A percentile compares a stretch with the other conserved stretches of the same genome.
Conservation (phyloP, 2,888 invertebrate genomes). For the Polyommatus icarus region DNA sequence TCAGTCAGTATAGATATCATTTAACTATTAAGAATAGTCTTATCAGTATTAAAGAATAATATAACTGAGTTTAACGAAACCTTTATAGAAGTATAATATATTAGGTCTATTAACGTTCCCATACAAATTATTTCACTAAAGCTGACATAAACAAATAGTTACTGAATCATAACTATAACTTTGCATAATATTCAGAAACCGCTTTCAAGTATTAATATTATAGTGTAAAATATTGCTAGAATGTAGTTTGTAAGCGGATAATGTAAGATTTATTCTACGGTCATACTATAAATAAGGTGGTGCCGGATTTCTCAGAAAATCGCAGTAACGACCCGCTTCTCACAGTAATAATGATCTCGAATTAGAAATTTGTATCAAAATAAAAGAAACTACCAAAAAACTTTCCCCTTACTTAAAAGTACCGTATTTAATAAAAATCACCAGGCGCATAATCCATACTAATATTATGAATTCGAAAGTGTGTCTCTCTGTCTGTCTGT, state of each 20-base stretch:
- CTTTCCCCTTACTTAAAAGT: too few species aligned
- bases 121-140: neutral
- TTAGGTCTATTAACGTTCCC: too few species aligned
- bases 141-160: neutral
- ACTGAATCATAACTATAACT: neutral
- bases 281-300: constrained; percentile 5
- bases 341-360: neutral
- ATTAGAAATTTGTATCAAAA: neutral
- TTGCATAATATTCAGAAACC: neutral
- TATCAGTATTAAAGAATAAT: too few species aligned
- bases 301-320: constrained; percentile 9
- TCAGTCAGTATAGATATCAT: too few species aligned
- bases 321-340: neutral
- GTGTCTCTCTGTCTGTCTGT: too few species aligned
- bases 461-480: too few species aligned
- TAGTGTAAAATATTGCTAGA: constrained; percentile 14
- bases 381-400: neutral
- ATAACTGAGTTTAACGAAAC: too few species aligned
- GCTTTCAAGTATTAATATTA: neutral
- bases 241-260: constrained; percentile 25
- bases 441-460: too few species aligned
- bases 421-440: too few species aligned
- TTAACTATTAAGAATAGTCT: too few species aligned
- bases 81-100: too few species aligned
- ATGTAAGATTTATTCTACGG: constrained; percentile 15